Base-by-base conservation (phyloP, 2,797 vertebrate genomes). In the Eulemur albifrons region DNA sequence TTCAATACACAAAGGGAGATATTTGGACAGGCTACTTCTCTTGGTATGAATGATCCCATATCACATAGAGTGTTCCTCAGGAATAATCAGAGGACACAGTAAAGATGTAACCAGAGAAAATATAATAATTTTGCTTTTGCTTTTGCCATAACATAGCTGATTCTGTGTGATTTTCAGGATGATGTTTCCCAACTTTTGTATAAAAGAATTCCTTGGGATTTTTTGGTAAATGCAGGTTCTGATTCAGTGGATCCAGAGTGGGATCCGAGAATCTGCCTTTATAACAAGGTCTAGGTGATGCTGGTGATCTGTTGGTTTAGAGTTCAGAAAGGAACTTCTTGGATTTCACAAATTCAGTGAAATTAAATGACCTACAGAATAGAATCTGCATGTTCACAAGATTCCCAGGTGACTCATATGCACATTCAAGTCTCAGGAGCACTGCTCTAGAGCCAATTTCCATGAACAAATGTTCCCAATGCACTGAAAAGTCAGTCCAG, bases 211-310 rank as follows among this genome's bases (percentile, higher is more conserved):
- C 75, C 1, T 38, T 89, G 90, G 23, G 7, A 61, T 91, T 83
- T 79, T 82, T 59, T 83, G 86, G 88, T 18, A 96, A 89, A 94
- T 30, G 14, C 18, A 69, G 25, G 81, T 88, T 80, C 82, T 76
- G 61, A 75, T 86, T 82, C 13, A 50, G 30, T 81, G 43, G 59
- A 73, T 40, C 75, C 48, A 27, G 7, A 61, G 17, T 59, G 18
- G 30, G 14, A 90, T 23, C n/a, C 14, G 54, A n/a, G 63, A 91
- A 4, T 93, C 54, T 54, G 8, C n/a, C 85, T 73, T 93, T 82
- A 73, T 77, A 88, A 69, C 1, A 63, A 91, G 59, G 9, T 86
- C 38, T 8, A 50, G 0, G 35, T 54, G 63, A 82, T 17, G 5
- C 21, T 79, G 2, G 11, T 40, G 43, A 77, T 85, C 32, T 7